phyloP scores from a whole-genome alignment of 2,797 vertebrate species.

The Propithecus deckenii region DNA sequence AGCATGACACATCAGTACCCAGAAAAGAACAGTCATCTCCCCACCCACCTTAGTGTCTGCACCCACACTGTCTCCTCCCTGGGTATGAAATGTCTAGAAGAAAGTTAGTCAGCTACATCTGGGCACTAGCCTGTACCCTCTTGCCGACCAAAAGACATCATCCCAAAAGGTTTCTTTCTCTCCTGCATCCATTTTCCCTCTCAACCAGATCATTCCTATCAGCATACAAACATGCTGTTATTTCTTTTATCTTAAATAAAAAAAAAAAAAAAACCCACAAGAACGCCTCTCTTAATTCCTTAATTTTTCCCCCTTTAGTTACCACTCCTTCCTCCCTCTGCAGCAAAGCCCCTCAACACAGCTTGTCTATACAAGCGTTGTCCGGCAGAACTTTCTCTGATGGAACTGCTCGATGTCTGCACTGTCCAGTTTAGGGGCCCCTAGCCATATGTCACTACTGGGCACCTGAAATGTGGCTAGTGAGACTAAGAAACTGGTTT shows the following conservation, averaged over 20 bases:
- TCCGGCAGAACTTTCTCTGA: not conserved
- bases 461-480: not conserved
- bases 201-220: not conserved
- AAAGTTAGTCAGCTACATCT: not conserved
- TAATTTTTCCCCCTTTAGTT: not conserved
- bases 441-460: not conserved
- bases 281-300: not conserved
- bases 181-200: not conserved
- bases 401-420: not conserved
- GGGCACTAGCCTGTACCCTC: not conserved
- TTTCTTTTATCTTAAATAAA: not conserved
- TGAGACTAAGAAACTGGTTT: not conserved
- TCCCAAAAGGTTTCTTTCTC: not conserved
- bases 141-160: not conserved
- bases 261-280: not conserved
- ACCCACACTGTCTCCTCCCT: not conserved
- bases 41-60: not conserved
- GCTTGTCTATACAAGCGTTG: accelerated
- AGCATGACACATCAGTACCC: not conserved
- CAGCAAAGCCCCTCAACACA: not conserved
- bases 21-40: not conserved
- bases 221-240: not conserved
- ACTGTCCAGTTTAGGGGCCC: not conserved
- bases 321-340: not conserved
- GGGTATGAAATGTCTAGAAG: not conserved